Evolutionary conservation across 92 coral and sea anemone species (phyloP).

Genomic region (Paramuricea clavata): DNA sequence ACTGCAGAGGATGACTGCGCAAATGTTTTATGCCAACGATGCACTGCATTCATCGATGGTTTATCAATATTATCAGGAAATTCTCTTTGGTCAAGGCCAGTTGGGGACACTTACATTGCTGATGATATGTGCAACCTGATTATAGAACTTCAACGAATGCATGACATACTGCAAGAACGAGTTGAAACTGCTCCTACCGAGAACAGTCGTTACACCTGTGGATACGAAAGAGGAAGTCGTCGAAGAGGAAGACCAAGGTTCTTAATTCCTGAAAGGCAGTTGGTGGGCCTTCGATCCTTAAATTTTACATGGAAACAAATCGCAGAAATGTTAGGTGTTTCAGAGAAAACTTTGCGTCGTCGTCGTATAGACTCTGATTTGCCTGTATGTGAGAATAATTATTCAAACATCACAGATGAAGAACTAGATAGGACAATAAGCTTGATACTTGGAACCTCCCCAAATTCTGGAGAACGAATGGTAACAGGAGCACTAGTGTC

Average conservation of each 20-base stretch:
- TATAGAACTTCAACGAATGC: not conserved
- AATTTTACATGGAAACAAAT: constrained; percentile 65
- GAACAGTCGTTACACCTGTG: too few species aligned
- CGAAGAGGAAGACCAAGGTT: constrained; percentile 64
- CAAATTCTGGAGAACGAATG: constrained; percentile 36
- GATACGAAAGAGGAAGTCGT: not conserved
- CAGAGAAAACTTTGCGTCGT: constrained; percentile 63
- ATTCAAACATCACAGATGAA: constrained; percentile 1
- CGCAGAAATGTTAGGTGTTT: constrained; percentile 65
- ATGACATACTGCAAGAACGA: not conserved
- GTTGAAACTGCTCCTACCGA: not conserved
- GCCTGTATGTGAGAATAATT: not conserved
- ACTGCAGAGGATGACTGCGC: not conserved
- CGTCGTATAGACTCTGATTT: constrained; percentile 32
- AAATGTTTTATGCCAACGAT: not conserved
- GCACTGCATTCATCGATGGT: not conserved
- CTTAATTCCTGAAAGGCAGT: constrained; percentile 24
- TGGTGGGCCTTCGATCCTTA: constrained; percentile 65
- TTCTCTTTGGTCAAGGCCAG: not conserved
- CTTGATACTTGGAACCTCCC: not conserved
- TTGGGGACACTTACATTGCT: not conserved
- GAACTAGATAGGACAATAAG: not conserved
- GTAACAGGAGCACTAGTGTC: constrained; percentile 16
- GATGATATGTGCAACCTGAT: too few species aligned
- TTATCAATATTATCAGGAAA: not conserved